Base-by-base conservation (phyloP, 2,888 invertebrate species). In the Pristionchus fissidentatus region DNA sequence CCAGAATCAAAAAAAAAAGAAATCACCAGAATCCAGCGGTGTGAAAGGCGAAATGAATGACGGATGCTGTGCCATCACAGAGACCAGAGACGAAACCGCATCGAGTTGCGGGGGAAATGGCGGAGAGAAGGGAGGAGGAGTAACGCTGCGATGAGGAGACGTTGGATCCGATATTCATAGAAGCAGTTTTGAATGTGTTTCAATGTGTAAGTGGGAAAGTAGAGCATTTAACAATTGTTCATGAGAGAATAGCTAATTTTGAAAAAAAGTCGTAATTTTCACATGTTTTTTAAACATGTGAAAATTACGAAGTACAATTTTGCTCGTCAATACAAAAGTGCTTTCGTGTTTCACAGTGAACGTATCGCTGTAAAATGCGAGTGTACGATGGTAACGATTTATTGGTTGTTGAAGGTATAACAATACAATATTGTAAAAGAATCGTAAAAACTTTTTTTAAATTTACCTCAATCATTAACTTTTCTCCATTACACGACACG, bases 401-500 rank as follows among this genome's bases (percentile, higher is more conserved):
- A n/a, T n/a, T n/a, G n/a, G n/a, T n/a, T n/a, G n/a, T n/a, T n/a
- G n/a, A n/a, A n/a, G n/a, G n/a, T n/a, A n/a, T n/a, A n/a, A n/a
- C n/a, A n/a, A n/a, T n/a, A n/a, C n/a, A n/a, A n/a, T n/a, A n/a
- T n/a, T n/a, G n/a, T n/a, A n/a, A n/a, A n/a, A n/a, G n/a, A n/a
- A n/a, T n/a, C n/a, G n/a, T n/a, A n/a, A n/a, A n/a, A n/a, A n/a
- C n/a, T n/a, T 66, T n/a, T 2, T 3, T 19, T 4, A 52, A 52
- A 26, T n/a, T n/a, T 3, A 79, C 79, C 79, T 79, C 55, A 57
- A 79, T 79, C 79, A 79, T 79, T 4, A 57, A 57, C 41, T 57
- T 55, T 29, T 79, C 41, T 79, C 79, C 79, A 79, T 79, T 79
- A 29, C 57, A 57, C 4, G 79, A 55, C 0, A 35, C 55, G 26